Evolutionary conservation across 2,888 invertebrate genomes (phyloP).

Genomic region (Cataglyphis albicans): DNA sequence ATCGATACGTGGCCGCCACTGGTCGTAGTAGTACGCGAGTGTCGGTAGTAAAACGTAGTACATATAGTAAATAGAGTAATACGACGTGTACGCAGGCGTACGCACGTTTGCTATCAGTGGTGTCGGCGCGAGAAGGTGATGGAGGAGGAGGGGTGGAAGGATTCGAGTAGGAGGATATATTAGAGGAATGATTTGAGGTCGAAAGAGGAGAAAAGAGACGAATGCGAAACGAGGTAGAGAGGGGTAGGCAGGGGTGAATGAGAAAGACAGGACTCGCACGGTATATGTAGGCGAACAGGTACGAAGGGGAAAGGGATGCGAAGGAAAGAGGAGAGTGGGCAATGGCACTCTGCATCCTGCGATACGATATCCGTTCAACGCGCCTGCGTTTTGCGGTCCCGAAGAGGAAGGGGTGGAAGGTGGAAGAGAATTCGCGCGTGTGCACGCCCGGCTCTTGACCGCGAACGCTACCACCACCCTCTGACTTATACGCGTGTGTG

Average conservation of each 20-base stretch:
- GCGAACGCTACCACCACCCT: neutral
- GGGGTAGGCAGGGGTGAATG: neutral
- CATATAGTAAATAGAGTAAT: constrained; percentile 79
- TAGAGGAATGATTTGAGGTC: constrained; percentile 64
- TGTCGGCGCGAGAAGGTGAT: constrained; percentile 47
- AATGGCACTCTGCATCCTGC: constrained; percentile 62
- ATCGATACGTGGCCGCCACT: constrained; percentile 71
- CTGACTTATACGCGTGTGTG: constrained; percentile 15
- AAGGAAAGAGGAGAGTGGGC: constrained; percentile 13
- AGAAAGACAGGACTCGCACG: neutral
- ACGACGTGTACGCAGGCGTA: constrained; percentile 82
- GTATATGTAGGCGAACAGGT: neutral
- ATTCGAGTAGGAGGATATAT: constrained; percentile 39
- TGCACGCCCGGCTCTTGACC: constrained; percentile 48
- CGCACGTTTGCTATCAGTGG: constrained; percentile 74
- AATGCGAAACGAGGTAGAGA: constrained; percentile 50
- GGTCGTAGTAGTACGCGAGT: constrained; percentile 74
- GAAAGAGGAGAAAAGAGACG: constrained; percentile 56
- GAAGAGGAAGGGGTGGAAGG: constrained; percentile 60
- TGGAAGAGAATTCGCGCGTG: constrained; percentile 66
- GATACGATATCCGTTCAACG: constrained; percentile 72
- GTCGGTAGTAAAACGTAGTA: constrained; percentile 76
- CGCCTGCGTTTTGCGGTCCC: constrained; percentile 76
- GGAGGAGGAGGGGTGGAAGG: constrained; percentile 61
- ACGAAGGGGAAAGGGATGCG: neutral